Percentiles rank a stretch among this genome's conserved stretches.
Conservation (phyloP, 1,140 invertebrate species). For the Phocides pigmalion region DNA sequence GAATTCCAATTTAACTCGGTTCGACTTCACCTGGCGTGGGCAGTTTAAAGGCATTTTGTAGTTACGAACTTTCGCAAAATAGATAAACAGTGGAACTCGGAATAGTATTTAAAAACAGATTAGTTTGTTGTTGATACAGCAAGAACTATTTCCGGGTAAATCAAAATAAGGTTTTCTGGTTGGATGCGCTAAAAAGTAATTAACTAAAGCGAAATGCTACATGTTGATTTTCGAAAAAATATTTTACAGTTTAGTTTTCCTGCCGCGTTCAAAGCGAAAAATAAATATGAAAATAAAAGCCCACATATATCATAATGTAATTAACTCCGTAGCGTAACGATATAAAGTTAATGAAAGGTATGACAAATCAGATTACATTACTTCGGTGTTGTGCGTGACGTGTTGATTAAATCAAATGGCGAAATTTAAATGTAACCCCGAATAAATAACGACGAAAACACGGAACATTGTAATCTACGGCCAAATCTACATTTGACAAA, state of each 20-base stretch:
- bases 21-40: slow-evolving; percentile 23
- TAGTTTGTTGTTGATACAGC: slow-evolving; percentile 8
- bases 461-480: slow-evolving; percentile 8
- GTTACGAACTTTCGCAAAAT: neutral
- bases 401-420: slow-evolving; percentile 15
- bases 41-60: slow-evolving; percentile 9
- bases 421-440: slow-evolving; percentile 6
- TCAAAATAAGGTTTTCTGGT: slow-evolving; percentile 14
- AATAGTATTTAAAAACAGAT: slow-evolving; percentile 24
- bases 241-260: no score
- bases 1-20: slow-evolving; percentile 30
- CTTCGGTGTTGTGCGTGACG: slow-evolving; percentile 1
- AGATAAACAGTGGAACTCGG: neutral
- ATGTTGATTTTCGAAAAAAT: neutral
- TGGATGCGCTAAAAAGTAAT: slow-evolving; percentile 2
- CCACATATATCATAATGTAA: neutral
- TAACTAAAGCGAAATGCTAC: neutral
- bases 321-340: neutral
- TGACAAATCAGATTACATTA: slow-evolving; percentile 13
- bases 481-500: slow-evolving; percentile 8
- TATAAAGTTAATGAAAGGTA: slow-evolving; percentile 1
- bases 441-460: slow-evolving; percentile 6
- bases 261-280: neutral
- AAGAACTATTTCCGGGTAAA: slow-evolving; percentile 14
- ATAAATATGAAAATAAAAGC: neutral